A percentile compares a stretch with the other conserved stretches of the same genome.
These are phyloP conservation scores for Papilio glaucus DNA, from an alignment of 1,140 invertebrate genomes.

Conservation along the genomic window DNA sequence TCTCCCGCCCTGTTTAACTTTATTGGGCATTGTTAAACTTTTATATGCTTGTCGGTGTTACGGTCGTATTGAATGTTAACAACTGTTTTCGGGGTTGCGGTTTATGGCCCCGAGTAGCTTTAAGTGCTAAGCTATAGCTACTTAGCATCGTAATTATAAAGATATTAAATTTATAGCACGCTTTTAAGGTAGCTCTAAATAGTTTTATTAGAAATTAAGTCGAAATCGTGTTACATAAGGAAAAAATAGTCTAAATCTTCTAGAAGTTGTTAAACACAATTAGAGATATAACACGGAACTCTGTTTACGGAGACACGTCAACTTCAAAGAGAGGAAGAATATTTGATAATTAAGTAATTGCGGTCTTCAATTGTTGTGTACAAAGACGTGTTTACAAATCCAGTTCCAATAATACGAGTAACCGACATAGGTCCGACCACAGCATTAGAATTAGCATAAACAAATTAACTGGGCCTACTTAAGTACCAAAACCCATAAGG, in stretches of 20 bases:
- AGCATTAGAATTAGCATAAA: constrained; percentile 28
- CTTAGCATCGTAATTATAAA: not conserved
- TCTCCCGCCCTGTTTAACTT: constrained; percentile 20
- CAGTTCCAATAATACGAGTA: not conserved
- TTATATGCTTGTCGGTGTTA: constrained; percentile 28
- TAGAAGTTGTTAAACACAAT: too few species aligned
- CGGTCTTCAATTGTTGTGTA: constrained; percentile 32
- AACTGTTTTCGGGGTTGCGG: constrained; percentile 29
- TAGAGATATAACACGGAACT: too few species aligned
- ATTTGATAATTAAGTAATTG: not conserved
- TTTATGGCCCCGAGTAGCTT: constrained; percentile 7
- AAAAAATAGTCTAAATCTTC: too few species aligned
- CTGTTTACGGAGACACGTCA: too few species aligned
- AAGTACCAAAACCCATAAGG: constrained; percentile 35
- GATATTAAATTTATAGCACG: not conserved
- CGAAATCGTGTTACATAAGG: too few species aligned
- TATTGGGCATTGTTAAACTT: constrained; percentile 31
- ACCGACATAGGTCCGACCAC: not conserved
- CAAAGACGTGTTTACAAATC: constrained; percentile 14
- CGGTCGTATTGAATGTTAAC: constrained; percentile 1
- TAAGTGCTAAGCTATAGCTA: constrained; percentile 11
- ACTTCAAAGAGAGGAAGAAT: too few species aligned
- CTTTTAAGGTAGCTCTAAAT: not conserved
- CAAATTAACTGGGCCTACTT: constrained; percentile 37
- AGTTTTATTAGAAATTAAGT: not conserved